phyloP scores from a whole-genome alignment of 35 echinoderm and acorn worm genomes.

The Lytechinus variegatus region DNA sequence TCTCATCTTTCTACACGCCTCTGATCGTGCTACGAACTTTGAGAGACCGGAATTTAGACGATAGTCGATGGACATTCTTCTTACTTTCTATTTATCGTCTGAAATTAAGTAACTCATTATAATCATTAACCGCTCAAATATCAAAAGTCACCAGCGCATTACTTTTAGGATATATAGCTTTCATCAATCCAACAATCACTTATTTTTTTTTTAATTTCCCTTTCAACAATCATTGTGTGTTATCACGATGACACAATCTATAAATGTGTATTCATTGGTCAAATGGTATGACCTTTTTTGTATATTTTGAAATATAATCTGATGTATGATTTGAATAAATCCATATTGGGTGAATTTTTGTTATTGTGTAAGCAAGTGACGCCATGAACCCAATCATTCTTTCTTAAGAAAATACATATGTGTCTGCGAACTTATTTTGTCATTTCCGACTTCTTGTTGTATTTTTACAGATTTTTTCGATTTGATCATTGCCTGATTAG shows the following conservation, averaged over 20 bases:
- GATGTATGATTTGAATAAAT: slow-evolving; percentile 6
- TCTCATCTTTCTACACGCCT: not conserved
- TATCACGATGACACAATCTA: not conserved
- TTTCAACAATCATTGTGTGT: not conserved
- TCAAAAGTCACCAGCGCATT: not conserved
- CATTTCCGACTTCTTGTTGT: not conserved
- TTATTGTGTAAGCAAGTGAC: not conserved
- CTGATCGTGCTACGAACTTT: not conserved
- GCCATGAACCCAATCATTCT: not conserved
- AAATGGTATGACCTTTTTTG: not conserved
- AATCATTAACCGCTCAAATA: too few relatives aligned
- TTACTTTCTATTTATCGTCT: not conserved
- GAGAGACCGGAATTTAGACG: not conserved
- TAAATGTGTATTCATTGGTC: not conserved
- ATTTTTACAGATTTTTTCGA: not conserved
- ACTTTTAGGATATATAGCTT: not conserved
- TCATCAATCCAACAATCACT: not conserved
- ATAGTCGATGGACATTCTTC: not conserved
- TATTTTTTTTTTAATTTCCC: not conserved
- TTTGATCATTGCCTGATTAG: too few relatives aligned
- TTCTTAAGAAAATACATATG: not conserved
- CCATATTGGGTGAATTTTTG: not conserved
- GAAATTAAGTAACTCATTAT: not conserved
- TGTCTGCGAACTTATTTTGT: not conserved
- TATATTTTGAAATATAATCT: not conserved